Conservation (phyloP, 37 sponge, comb jelly and placozoan species). For the Aphrocallistes beatrix region DNA sequence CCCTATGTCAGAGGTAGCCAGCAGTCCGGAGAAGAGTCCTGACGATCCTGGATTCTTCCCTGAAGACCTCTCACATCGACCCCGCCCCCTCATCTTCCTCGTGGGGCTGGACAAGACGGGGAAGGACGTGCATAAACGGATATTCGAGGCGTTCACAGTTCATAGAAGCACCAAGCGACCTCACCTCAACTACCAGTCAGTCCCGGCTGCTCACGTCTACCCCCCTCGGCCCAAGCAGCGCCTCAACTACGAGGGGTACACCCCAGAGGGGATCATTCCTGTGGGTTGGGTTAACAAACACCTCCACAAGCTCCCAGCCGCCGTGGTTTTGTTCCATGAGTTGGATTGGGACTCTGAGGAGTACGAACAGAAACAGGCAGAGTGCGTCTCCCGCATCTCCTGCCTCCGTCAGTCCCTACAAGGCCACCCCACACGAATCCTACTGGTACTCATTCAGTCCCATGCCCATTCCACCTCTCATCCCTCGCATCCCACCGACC, state of each 20-base stretch:
- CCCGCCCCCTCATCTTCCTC: constrained; percentile 55
- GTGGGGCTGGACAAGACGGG: constrained; percentile 61
- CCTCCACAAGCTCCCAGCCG: constrained; percentile 56
- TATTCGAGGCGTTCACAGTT: constrained; percentile 68
- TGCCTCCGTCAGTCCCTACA: constrained; percentile 18
- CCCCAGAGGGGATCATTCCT: constrained; percentile 62
- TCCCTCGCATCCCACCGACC: background rate
- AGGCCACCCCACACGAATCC: constrained; percentile 10
- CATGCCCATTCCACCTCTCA: background rate
- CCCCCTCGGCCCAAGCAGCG: constrained; percentile 24
- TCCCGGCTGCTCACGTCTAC: constrained; percentile 42
- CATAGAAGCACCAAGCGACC: constrained; percentile 36
- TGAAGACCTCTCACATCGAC: constrained; percentile 35
- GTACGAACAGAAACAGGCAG: constrained; percentile 78
- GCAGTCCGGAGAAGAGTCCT: background rate
- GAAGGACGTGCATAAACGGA: constrained; percentile 70
- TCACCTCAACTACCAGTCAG: constrained; percentile 31
- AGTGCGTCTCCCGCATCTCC: constrained; percentile 48
- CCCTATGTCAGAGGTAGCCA: background rate
- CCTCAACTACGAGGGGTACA: constrained; percentile 52
- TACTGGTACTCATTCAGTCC: constrained; percentile 21
- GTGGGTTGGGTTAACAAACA: constrained; percentile 76
- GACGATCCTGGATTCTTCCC: constrained; percentile 35
- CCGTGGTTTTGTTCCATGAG: constrained; percentile 79
- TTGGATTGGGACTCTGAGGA: constrained; percentile 81